Evolutionary conservation across 2,797 vertebrate species (phyloP), one percentile per base, ranked within the genome.

Genomic region (Pangasius djambal): DNA sequence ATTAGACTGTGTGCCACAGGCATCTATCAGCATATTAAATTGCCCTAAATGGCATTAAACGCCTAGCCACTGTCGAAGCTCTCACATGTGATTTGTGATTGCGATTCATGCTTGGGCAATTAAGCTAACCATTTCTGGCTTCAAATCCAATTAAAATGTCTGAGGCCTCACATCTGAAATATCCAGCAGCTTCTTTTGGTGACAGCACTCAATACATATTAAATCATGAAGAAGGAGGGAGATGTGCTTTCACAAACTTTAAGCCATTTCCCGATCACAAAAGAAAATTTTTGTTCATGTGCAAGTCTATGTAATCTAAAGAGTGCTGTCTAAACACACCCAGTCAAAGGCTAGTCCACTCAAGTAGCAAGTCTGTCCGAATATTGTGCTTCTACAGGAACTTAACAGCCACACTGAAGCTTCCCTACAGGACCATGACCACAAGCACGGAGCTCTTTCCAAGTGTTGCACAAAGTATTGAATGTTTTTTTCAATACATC

Each of bases 61-160:
- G 6, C 55, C 37, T 34, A n/a, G 22, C 48, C 9, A 10, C 85
- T 48, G 61, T 69, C 63, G 22, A 85, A 85, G 28, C 28, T 0
- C 16, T 69, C 18, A 22, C 4, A 34, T 4, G 59, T 18, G 59
- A 65, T 83, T 48, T 9, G 4, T 15, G 20, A 85, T 12, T 16
- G 67, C 22, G 34, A n/a, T 28, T 28, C 31, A 40, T 61, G 52
- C 52, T 57, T 37, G 34, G 70, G 59, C 37, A 72, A 86, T 75
- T 74, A 86, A n/a, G 75, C 52, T 31, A 75, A 87, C 57, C 37
- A 2, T 48, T 59, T 65, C 74, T 50, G 75, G 37, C 59, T 65
- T 79, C 28, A 25, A 86, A 61, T 61, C 57, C 59, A 34, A 78
- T 79, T 20, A 50, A 78, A 77, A 10, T 5, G 48, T 40, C 67